Evolutionary conservation across 2,797 vertebrate species (phyloP), one percentile per base, ranked within the genome.

Genomic region (Acanthurus tractus): DNA sequence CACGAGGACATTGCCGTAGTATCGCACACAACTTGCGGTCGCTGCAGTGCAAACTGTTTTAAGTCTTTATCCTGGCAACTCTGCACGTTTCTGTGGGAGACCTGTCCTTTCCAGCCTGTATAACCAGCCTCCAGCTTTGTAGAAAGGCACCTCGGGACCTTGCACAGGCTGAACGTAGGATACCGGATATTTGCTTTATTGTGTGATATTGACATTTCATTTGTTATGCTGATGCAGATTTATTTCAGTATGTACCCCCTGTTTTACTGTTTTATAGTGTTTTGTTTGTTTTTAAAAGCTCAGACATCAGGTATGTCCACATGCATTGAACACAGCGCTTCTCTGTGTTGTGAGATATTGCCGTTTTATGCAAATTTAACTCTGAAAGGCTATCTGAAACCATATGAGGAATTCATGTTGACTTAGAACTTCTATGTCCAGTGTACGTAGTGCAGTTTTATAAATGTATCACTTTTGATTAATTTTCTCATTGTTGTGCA

Each of bases 241-340:
- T 85, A 62, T 80, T 81, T 74, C 69, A 34, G 58, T 74, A 71
- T 83, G 72, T 86, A 82, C 52, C 67, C 88, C 87, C 75, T 68
- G 4, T 81, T 86, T 86, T 78, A 62, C 82, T 76, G 61, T 86
- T 85, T 86, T 84, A 56, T 73, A 73, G 1, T 15, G 61, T 74
- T 81, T 83, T 80, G 58, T 80, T 70, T 69, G 57, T 75, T 82
- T 87, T 74, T 80, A 59, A 75, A 85, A 91, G 79, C 56, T 89
- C 82, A 87, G 93, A 93, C 94, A 94, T 94, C 92, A 89, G 93
- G 93, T 93, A 94, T 95, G 94, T 94, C 92, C 80, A 89, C 86
- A 87, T 93, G 85, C 91, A 90, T 88, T 79, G 77, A 89, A 78
- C 52, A 65, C 89, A 86, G 91, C 85, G 78, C 81, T 84, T 50